Evolutionary conservation across 2,797 vertebrate species (phyloP).

Genomic region (Takifugu rubripes): DNA sequence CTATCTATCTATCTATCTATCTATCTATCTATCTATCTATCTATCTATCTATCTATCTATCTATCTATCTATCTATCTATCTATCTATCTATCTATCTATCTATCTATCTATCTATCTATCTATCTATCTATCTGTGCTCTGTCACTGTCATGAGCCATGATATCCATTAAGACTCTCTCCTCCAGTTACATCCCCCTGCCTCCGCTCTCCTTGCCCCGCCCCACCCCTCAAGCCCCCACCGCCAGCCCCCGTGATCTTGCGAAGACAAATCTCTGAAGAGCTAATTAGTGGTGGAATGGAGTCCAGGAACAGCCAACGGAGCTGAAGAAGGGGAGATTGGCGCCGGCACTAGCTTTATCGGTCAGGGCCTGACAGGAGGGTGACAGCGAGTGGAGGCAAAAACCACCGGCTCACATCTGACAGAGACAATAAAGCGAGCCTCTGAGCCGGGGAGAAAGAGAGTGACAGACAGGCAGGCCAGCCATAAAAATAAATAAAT

Average conservation of each 20-base stretch:
- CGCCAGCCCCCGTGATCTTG: conserved; percentile 70
- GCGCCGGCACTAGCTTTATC: conserved; percentile 76
- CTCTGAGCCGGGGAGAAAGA: conserved; percentile 71
- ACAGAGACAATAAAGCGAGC: conserved; percentile 89
- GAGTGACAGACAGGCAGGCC: conserved; percentile 57
- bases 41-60: conserved; percentile 26
- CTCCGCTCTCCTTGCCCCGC: conserved; percentile 43
- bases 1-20: conserved; percentile 17
- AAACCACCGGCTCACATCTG: conserved; percentile 88
- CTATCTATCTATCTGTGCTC: no score
- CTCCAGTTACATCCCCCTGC: conserved; percentile 38
- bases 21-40: conserved; percentile 28
- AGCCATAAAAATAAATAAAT: conserved; percentile 11
- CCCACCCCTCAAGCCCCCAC: conserved; percentile 76
- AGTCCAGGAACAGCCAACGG: conserved; percentile 91
- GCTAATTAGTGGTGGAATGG: conserved; percentile 97
- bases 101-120: conserved; percentile 11
- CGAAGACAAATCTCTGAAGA: conserved; percentile 99
- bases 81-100: conserved; percentile 27
- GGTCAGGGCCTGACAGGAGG: conserved; percentile 89
- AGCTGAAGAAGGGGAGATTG: conserved; percentile 88
- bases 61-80: conserved; percentile 29
- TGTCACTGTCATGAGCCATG: conserved; percentile 16
- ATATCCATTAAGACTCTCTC: conserved; percentile 46
- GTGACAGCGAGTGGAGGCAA: conserved; percentile 86